A percentile compares a stretch with the other conserved stretches of the same genome.
These are phyloP conservation scores for Casuarius casuarius DNA, from an alignment of 2,113 vertebrate genomes.

Conservation along the genomic window DNA sequence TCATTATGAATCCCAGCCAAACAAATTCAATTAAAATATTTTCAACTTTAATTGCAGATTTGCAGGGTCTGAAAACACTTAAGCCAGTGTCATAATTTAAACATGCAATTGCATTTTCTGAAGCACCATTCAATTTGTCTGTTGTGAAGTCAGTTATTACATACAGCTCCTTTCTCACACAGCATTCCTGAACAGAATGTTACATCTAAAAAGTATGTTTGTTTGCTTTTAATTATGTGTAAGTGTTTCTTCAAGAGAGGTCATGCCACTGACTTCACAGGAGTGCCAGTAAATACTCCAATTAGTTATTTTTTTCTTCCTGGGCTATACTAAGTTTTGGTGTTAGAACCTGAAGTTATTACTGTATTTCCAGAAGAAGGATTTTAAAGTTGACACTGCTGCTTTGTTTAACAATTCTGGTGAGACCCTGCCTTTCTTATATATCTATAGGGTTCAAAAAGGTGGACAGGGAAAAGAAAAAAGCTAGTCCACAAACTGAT, in stretches of 20 bases:
- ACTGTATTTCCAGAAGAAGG: not conserved
- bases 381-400: not conserved
- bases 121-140: not conserved
- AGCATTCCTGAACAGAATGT: not conserved
- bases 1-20: not conserved
- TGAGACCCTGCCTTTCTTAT: not conserved
- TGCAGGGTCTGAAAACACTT: not conserved
- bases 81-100: not conserved
- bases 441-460: not conserved
- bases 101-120: not conserved
- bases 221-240: not conserved
- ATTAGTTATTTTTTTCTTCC: not conserved
- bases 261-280: not conserved
- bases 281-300: not conserved
- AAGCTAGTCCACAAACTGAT: not conserved
- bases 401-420: not conserved
- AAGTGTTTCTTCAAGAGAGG: not conserved
- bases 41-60: not conserved
- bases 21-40: not conserved
- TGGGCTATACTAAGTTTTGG: not conserved
- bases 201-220: not conserved
- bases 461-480: not conserved
- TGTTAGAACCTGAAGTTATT: not conserved
- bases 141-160: not conserved
- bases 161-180: not conserved